These are phyloP conservation scores for Eutolmus rufibarbis DNA, from an alignment of 2,888 invertebrate species.

Conservation along the genomic window DNA sequence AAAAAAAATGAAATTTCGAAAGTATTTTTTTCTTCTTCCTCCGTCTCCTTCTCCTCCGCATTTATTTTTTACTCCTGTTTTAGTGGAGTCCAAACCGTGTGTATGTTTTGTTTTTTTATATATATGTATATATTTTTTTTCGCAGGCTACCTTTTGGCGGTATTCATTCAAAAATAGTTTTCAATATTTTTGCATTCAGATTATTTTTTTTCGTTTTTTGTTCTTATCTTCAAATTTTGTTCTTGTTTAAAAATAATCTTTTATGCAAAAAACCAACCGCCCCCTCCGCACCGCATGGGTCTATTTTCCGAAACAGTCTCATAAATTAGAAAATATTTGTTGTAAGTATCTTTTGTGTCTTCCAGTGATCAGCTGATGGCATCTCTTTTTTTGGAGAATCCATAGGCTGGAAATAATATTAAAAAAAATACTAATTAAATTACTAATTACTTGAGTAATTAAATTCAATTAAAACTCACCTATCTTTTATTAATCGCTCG, in stretches of 20 bases:
- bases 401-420: neutral
- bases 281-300: neutral
- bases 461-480: neutral
- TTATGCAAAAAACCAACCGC: neutral
- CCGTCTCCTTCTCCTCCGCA: conserved; percentile 9
- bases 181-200: neutral
- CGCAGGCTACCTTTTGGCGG: neutral
- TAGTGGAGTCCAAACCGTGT: neutral
- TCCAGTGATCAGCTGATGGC: neutral
- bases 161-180: neutral
- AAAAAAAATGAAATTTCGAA: neutral
- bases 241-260: neutral
- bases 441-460: too few species aligned
- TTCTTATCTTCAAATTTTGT: neutral
- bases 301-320: neutral
- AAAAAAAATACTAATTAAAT: neutral
- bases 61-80: neutral
- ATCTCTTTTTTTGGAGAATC: neutral
- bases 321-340: neutral
- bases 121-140: neutral
- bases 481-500: conserved; percentile 15
- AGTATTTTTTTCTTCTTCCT: neutral
- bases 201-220: neutral
- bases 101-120: neutral
- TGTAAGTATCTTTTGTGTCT: neutral